Percentiles rank a stretch among this genome's conserved stretches.
Evolutionary conservation across 2,797 vertebrate species (phyloP).

Genomic region (Rhinichthys osculus): DNA sequence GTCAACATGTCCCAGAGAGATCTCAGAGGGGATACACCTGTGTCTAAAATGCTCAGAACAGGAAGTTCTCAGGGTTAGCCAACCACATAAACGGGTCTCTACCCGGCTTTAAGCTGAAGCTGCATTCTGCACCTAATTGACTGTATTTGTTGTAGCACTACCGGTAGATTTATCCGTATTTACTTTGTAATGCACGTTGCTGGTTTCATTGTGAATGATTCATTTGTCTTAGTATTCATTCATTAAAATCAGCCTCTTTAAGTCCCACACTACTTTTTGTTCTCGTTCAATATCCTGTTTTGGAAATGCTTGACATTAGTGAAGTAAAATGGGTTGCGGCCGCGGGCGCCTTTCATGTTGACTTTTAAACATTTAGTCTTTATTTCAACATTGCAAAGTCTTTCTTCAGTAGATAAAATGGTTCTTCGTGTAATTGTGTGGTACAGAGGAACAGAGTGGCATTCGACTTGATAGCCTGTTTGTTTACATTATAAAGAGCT

Average conservation of each 20-base stretch:
- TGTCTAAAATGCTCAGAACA: constrained; percentile 55
- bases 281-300: background rate
- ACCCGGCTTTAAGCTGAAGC: background rate
- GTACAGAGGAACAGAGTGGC: background rate
- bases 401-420: constrained; percentile 12
- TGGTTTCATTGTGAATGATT: background rate
- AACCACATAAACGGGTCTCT: background rate
- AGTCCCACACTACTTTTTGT: background rate
- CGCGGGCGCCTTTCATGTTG: background rate
- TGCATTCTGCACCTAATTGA: background rate
- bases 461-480: background rate
- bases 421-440: background rate
- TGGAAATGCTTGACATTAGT: background rate
- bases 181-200: background rate
- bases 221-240: background rate
- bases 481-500: constrained; percentile 36
- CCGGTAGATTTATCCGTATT: background rate
- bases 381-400: background rate
- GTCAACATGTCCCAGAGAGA: constrained; percentile 52
- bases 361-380: background rate
- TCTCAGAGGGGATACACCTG: constrained; percentile 73
- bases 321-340: background rate
- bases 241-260: background rate
- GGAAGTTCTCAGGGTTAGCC: constrained; percentile 63
- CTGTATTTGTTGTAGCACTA: background rate